Evolutionary conservation across 2,797 vertebrate genomes (phyloP).

Genomic region (Gambusia yucatana): DNA sequence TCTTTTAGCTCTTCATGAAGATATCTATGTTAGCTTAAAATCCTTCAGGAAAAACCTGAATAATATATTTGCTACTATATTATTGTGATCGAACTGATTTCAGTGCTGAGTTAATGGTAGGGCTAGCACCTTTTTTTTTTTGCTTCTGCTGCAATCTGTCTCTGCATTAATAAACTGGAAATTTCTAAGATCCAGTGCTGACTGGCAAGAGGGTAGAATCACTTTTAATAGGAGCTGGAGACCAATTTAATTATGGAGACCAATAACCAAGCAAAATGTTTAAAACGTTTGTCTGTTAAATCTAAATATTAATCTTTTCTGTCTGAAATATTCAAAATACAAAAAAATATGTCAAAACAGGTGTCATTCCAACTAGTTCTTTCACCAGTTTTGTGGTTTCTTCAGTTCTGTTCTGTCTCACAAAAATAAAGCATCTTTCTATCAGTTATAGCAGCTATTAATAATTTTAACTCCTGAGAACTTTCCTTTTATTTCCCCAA

Average conservation of each 20-base stretch:
- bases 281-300: not conserved
- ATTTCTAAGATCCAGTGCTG: not conserved
- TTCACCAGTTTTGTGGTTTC: not conserved
- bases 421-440: not conserved
- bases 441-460: not conserved
- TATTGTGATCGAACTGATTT: not conserved
- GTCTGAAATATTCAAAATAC: not conserved
- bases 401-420: not conserved
- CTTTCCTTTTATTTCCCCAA: conserved; percentile 10
- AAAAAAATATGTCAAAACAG: not conserved
- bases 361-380: not conserved
- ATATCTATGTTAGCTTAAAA: not conserved
- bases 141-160: not conserved
- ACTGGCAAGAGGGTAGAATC: not conserved
- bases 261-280: not conserved
- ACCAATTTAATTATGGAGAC: not conserved
- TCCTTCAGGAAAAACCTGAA: too few species aligned
- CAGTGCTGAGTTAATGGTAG: too few species aligned
- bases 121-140: not conserved
- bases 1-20: not conserved
- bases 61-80: not conserved
- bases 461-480: not conserved
- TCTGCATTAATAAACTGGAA: not conserved
- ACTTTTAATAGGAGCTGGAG: not conserved
- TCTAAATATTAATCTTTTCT: not conserved